These are phyloP conservation scores for Nesoenas mayeri DNA, from an alignment of 2,113 vertebrate species.

Conservation along the genomic window DNA sequence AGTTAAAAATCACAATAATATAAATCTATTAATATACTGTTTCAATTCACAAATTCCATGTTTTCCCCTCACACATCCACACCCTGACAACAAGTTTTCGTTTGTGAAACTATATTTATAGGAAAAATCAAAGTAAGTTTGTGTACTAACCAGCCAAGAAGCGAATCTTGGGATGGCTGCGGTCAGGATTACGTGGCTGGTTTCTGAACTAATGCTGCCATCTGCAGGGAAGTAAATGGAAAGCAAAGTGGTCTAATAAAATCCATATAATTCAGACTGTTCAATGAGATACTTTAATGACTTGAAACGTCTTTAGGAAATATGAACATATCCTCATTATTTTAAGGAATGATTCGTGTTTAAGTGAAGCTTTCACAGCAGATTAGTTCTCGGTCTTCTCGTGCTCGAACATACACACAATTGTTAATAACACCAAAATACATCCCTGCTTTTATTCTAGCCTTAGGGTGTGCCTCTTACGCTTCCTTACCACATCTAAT, in stretches of 20 bases:
- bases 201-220: conserved; percentile 87
- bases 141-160: conserved; percentile 88
- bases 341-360: not conserved
- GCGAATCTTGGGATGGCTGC: conserved; percentile 84
- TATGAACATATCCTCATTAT: not conserved
- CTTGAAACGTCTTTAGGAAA: not conserved
- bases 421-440: not conserved
- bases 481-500: not conserved
- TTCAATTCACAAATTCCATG: fast-evolving
- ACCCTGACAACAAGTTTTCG: fast-evolving
- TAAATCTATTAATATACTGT: fast-evolving
- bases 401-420: not conserved
- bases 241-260: not conserved
- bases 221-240: conserved; percentile 78
- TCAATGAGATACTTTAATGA: not conserved
- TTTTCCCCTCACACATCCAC: not conserved
- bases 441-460: not conserved
- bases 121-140: not conserved
- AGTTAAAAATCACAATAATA: not conserved
- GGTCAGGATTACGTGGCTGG: conserved; percentile 85
- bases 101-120: not conserved
- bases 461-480: not conserved
- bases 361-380: not conserved
- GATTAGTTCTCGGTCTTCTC: not conserved
- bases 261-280: not conserved